Evolutionary conservation across 2,113 vertebrate genomes (phyloP), one percentile per base, ranked within the genome.

Genomic region (Chascanopsetta lugubris): DNA sequence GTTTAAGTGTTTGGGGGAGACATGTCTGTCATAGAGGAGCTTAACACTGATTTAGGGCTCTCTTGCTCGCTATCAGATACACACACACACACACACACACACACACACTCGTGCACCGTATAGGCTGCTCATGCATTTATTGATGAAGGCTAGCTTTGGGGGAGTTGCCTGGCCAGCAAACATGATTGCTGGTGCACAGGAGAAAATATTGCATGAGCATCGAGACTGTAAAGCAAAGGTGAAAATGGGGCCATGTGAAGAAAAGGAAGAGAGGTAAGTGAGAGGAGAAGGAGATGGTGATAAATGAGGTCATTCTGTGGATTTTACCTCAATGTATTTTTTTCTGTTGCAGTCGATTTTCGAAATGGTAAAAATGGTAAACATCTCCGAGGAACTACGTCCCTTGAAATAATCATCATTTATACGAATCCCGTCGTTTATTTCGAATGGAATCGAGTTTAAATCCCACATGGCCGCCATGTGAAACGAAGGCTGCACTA

Each of bases 11-110:
- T 5, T 49, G 18, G 36, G 48, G n/a, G 26, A 43, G 49, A 25
- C n/a, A 26, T 62, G 26, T 42, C 32, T 56, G 48, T 29, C 22
- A 66, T 64, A 38, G 12, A 65, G 48, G 24, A 56, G 60, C 27
- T 63, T 43, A 63, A 61, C 64, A 65, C 20, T 69, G 64, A 82
- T 79, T 79, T 68, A 72, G 42, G 62, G 42, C 26, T 55, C 26
- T 49, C 46, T n/a, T 15, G 11, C 22, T 6, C 20, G 6, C 20
- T n/a, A 50, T 13, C 22, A 29, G 46, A 22, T 25, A 43, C 45
- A 32, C 48, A 47, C 30, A 42, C 47, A 56, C 55, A 60, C 13
- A 64, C 47, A 60, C 27, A 59, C 13, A 76, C 42, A 81, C 57
- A 45, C 24, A 49, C 32, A 57, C 1, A 11, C 49, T 22, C 53